phyloP scores from a whole-genome alignment of 2,797 vertebrate genomes.

The Chaetodon trifasciatus region DNA sequence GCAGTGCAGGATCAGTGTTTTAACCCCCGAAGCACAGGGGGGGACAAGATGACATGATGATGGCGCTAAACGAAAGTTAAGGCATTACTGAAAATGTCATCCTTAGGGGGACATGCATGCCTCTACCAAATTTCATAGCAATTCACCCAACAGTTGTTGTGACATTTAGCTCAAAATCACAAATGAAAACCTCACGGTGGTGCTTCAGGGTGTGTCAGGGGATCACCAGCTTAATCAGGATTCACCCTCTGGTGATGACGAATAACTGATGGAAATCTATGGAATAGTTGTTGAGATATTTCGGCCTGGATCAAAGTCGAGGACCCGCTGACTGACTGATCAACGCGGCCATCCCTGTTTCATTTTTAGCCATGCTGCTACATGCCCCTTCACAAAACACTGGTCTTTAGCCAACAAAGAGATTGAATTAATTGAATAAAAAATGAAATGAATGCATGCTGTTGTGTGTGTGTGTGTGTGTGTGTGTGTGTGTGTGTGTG shows the following conservation, averaged over 20 bases:
- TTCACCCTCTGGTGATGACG: not conserved
- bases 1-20: not conserved
- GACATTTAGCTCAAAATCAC: not conserved
- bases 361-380: not conserved
- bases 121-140: not conserved
- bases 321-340: too few species aligned
- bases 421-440: not conserved
- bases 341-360: not conserved
- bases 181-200: not conserved
- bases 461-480: not conserved
- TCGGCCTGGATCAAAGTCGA: too few species aligned
- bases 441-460: not conserved
- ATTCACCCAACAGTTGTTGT: not conserved
- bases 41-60: not conserved
- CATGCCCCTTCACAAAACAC: not conserved
- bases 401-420: not conserved
- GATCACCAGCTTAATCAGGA: not conserved
- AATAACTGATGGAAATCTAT: not conserved
- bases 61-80: too few species aligned
- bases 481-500: too few species aligned
- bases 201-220: not conserved
- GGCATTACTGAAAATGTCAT: too few species aligned
- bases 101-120: too few species aligned
- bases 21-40: not conserved
- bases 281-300: too few species aligned